Evolutionary conservation across 1,140 invertebrate genomes (phyloP), one percentile per base, ranked within the genome.

Genomic region (Chionoecetes opilio): DNA sequence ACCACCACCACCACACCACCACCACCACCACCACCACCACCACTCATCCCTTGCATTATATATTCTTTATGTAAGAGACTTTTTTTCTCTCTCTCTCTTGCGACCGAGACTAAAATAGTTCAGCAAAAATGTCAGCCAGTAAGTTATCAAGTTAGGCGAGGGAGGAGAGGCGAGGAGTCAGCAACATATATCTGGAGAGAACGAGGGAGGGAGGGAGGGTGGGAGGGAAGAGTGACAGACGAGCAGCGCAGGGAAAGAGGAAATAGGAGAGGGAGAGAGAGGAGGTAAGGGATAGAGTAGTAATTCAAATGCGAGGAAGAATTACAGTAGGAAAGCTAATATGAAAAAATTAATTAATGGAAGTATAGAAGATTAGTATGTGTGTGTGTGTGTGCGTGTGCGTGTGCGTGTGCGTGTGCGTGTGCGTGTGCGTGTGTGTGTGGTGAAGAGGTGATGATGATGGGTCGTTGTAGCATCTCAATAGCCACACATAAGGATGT

Each of bases 251-350:
- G 21, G 8, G 85, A 87, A 34, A 41, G 89, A 26, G 37, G 41
- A 38, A 91, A 31, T 21, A n/a, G n/a, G 88, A 41, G 88, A 90
- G 88, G n/a, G 88, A 90, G 34, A 88, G 86, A 88, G 86, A 88
- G 86, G 9, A 37, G 41, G 88, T 14, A 37, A 90, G 88, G n/a
- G 88, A 90, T 34, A 41, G 32, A 41, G 86, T 1, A n/a, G n/a
- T n/a, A n/a, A n/a, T n/a, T n/a, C n/a, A n/a, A n/a, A n/a, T n/a
- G n/a, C n/a, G n/a, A n/a, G n/a, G n/a, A n/a, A n/a, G n/a, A n/a
- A n/a, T n/a, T n/a, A n/a, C n/a, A n/a, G n/a, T n/a, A n/a, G n/a
- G n/a, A n/a, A n/a, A n/a, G n/a, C n/a, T n/a, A n/a, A n/a, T n/a
- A n/a, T n/a, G n/a, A n/a, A n/a, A n/a, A n/a, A n/a, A n/a, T n/a